phyloP scores from a whole-genome alignment of 1,140 invertebrate species.

The Spodoptera litura region DNA sequence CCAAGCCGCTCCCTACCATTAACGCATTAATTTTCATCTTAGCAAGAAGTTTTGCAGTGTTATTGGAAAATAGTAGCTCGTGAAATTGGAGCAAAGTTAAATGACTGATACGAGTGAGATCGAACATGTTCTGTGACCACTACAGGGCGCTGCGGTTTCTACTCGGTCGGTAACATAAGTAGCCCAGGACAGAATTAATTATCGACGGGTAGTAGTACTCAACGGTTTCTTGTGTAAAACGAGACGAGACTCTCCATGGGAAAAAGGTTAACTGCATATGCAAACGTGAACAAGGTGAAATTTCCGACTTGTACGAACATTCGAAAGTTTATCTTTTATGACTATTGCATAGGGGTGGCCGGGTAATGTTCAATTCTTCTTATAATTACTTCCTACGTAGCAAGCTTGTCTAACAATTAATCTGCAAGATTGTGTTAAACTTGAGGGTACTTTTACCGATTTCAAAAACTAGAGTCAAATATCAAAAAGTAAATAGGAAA shows the following conservation, averaged over 20 bases:
- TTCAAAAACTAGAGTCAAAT: no score
- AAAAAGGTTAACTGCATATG: slow-evolving; percentile 76
- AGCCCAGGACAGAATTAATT: slow-evolving; percentile 80
- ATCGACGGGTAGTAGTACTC: slow-evolving; percentile 69
- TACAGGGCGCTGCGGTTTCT: slow-evolving; percentile 69
- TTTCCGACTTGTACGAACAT: slow-evolving; percentile 40
- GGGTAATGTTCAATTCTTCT: background rate
- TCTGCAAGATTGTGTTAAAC: no score
- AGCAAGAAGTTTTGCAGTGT: slow-evolving; percentile 13
- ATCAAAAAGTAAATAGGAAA: background rate
- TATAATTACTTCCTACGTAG: no score
- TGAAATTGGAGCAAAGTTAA: slow-evolving; percentile 70
- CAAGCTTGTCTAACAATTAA: no score
- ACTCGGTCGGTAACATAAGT: slow-evolving; percentile 74
- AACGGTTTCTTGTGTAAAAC: slow-evolving; percentile 82
- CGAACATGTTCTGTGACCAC: slow-evolving; percentile 63
- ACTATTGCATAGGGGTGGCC: background rate
- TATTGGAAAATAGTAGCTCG: slow-evolving; percentile 34
- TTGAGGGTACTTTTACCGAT: no score
- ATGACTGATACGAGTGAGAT: slow-evolving; percentile 61
- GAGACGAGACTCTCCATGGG: slow-evolving; percentile 69
- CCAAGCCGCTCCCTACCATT: slow-evolving; percentile 31
- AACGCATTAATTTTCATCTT: slow-evolving; percentile 47
- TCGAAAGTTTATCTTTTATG: slow-evolving; percentile 21
- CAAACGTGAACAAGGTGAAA: slow-evolving; percentile 50